These are phyloP conservation scores for Synanthedon formicaeformis DNA, from an alignment of 2,888 invertebrate genomes.

Conservation along the genomic window DNA sequence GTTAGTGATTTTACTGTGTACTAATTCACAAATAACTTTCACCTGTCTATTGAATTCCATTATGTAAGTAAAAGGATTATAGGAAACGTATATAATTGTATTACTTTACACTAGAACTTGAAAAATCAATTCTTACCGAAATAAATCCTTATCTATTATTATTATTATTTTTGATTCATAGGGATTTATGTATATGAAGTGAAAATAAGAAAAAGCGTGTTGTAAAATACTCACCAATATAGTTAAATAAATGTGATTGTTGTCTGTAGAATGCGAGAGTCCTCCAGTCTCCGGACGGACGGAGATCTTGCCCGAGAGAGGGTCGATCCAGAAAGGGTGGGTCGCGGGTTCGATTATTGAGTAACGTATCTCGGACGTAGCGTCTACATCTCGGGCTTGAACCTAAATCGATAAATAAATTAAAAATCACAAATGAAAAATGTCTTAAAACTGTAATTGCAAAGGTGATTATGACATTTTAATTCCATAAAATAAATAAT, in stretches of 20 bases:
- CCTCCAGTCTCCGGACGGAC: constrained; percentile 33
- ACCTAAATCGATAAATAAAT: constrained; percentile 43
- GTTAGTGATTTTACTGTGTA: no score
- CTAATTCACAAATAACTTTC: no score
- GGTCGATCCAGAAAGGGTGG: constrained; percentile 77
- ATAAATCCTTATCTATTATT: no score
- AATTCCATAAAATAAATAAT: neutral
- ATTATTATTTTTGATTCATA: no score
- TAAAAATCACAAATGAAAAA: neutral
- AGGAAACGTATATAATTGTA: no score
- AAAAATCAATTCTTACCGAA: no score
- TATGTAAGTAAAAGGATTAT: no score
- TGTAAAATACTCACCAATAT: constrained; percentile 68
- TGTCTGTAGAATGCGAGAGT: constrained; percentile 61
- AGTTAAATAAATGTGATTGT: constrained; percentile 69
- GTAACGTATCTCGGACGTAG: constrained; percentile 84
- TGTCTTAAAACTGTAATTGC: neutral
- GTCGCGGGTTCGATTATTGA: constrained; percentile 74
- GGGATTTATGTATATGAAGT: no score
- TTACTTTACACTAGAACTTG: neutral
- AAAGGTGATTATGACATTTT: neutral
- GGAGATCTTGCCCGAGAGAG: constrained; percentile 74
- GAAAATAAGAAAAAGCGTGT: no score
- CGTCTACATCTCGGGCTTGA: constrained; percentile 85
- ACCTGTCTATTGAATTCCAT: no score